Evolutionary conservation across 2,888 invertebrate species (phyloP).

Genomic region (Polydesmus complanatus): DNA sequence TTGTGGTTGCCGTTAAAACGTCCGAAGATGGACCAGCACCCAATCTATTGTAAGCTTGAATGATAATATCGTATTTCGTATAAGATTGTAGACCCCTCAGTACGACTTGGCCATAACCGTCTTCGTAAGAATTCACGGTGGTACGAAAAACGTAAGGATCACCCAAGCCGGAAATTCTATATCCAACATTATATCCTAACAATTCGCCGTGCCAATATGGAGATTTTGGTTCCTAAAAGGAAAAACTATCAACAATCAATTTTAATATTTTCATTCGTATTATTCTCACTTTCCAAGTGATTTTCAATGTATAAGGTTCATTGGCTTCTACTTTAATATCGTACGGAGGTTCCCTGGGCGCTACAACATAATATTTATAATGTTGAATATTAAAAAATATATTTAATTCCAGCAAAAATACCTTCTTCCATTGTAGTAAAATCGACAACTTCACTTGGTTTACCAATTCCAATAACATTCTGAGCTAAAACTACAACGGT

Average conservation of each 20-base stretch:
- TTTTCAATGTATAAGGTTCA: slow-evolving; percentile 9
- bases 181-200: slow-evolving; percentile 18
- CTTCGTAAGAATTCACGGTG: slow-evolving; percentile 1
- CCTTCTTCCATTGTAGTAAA: slow-evolving; percentile 12
- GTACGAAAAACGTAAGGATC: slow-evolving; percentile 16
- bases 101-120: slow-evolving; percentile 12
- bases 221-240: background rate
- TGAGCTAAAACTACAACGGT: slow-evolving; percentile 2
- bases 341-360: slow-evolving; percentile 13
- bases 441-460: slow-evolving; percentile 1
- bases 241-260: background rate
- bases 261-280: background rate
- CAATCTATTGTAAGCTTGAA: slow-evolving; percentile 18
- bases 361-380: background rate
- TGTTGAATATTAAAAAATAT: background rate
- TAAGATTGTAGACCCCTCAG: slow-evolving; percentile 14
- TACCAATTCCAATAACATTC: slow-evolving; percentile 12
- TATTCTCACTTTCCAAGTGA: slow-evolving; percentile 5
- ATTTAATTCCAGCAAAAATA: background rate
- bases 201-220: slow-evolving; percentile 16
- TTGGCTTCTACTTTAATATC: slow-evolving; percentile 11
- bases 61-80: slow-evolving; percentile 19
- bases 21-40: slow-evolving; percentile 19
- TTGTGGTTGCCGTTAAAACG: slow-evolving; percentile 13
- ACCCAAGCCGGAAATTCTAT: slow-evolving; percentile 15